These are phyloP conservation scores for Portunus trituberculatus DNA, from an alignment of 1,140 invertebrate genomes.

Conservation along the genomic window DNA sequence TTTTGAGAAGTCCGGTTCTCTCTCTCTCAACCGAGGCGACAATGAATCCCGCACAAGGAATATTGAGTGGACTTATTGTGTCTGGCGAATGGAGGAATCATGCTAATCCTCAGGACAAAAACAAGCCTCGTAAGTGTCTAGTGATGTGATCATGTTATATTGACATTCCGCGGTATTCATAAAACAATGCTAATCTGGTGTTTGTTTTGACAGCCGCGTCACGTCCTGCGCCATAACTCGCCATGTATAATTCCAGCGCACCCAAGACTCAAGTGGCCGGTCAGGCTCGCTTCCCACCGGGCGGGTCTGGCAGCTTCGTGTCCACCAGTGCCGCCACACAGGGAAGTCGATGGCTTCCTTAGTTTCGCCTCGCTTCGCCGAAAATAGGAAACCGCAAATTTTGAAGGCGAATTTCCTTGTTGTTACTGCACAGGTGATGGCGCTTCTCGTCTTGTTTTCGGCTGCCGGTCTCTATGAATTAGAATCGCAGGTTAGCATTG, in stretches of 20 bases:
- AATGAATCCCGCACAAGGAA: not conserved
- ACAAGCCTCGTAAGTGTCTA: not conserved
- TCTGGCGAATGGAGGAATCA: not conserved
- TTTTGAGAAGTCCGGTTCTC: not conserved
- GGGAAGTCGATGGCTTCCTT: not conserved
- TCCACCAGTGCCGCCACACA: not conserved
- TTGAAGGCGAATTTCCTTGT: not conserved
- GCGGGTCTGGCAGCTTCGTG: not conserved
- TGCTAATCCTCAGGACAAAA: not conserved
- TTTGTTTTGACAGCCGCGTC: not conserved
- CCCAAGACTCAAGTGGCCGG: not conserved
- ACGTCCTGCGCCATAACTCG: not conserved
- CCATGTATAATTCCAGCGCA: not conserved
- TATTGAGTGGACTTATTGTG: not conserved
- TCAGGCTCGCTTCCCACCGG: not conserved
- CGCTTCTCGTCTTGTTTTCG: not conserved
- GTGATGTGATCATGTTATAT: not conserved
- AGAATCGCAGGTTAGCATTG: not conserved
- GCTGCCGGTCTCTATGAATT: not conserved
- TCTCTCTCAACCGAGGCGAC: not conserved
- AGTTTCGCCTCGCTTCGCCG: not conserved
- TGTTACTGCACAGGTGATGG: not conserved
- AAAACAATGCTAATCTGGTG: not conserved
- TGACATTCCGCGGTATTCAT: not conserved
- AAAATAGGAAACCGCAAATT: not conserved